These are phyloP conservation scores for Acrobasis repandana DNA, from an alignment of 2,888 invertebrate genomes.

Conservation along the genomic window DNA sequence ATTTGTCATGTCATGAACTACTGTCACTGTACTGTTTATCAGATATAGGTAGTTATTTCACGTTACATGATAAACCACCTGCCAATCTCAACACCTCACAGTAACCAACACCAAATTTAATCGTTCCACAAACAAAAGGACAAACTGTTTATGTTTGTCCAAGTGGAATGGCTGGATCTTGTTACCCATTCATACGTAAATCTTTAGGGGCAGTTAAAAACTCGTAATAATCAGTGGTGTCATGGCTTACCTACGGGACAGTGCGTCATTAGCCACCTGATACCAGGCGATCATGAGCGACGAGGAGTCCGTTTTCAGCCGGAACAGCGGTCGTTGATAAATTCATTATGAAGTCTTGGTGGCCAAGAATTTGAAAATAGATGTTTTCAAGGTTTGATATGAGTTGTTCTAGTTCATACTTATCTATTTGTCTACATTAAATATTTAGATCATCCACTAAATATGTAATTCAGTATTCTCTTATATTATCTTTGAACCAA, in stretches of 20 bases:
- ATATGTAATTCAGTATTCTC: no score
- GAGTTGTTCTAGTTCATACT: no score
- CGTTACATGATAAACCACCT: background rate
- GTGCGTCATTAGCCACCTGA: constrained; percentile 77
- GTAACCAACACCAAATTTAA: constrained; percentile 71
- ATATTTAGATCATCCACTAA: no score
- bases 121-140: constrained; percentile 56
- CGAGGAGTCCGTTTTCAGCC: constrained; percentile 48
- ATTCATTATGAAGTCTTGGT: constrained; percentile 52
- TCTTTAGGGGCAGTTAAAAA: constrained; percentile 76
- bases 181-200: constrained; percentile 80
- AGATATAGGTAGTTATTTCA: no score
- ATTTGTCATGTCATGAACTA: no score
- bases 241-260: constrained; percentile 73
- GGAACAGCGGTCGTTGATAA: constrained; percentile 44
- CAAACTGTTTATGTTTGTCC: constrained; percentile 73
- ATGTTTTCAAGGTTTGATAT: background rate
- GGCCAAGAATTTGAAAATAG: constrained; percentile 29
- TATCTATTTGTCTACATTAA: no score
- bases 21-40: no score
- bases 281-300: constrained; percentile 71
- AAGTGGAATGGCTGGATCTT: constrained; percentile 58
- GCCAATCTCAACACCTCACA: constrained; percentile 22
- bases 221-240: constrained; percentile 66
- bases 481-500: no score